A percentile compares a stretch with the other conserved stretches of the same genome.
Conservation (phyloP, 2,797 vertebrate genomes). For the Miopithecus talapoin region DNA sequence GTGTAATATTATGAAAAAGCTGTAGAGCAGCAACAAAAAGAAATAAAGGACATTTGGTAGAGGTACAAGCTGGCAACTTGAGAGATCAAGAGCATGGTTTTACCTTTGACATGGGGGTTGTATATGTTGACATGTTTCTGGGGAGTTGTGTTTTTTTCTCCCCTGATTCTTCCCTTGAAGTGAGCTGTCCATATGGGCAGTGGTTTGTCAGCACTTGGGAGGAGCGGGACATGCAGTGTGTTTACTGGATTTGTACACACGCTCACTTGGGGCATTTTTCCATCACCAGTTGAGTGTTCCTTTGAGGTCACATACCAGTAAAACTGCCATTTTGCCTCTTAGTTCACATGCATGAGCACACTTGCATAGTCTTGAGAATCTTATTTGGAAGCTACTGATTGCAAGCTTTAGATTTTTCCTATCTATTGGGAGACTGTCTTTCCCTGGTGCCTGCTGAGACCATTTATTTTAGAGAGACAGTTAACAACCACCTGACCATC, state of each 20-base stretch:
- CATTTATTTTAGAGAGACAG: background rate
- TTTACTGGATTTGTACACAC: background rate
- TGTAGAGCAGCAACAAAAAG: background rate
- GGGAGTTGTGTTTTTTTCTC: background rate
- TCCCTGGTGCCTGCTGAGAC: background rate
- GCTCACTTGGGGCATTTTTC: background rate
- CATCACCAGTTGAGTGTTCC: too few species aligned
- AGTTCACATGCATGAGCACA: background rate
- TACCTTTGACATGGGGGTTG: background rate
- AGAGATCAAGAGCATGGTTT: background rate
- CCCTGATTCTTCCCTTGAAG: background rate
- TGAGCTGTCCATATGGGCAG: background rate
- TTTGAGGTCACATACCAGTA: background rate
- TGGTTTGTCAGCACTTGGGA: background rate
- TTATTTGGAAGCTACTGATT: background rate
- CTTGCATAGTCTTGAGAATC: background rate
- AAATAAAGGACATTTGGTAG: background rate
- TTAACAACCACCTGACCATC: background rate
- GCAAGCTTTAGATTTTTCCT: background rate
- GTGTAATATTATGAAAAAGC: background rate
- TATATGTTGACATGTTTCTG: background rate
- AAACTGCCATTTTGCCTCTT: background rate
- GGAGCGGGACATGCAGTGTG: background rate
- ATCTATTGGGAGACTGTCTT: background rate
- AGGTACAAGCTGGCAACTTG: background rate